A percentile compares a stretch with the other conserved stretches of the same genome.
Conservation (phyloP, 2,888 invertebrate species). For the Diplolepis rosae region DNA sequence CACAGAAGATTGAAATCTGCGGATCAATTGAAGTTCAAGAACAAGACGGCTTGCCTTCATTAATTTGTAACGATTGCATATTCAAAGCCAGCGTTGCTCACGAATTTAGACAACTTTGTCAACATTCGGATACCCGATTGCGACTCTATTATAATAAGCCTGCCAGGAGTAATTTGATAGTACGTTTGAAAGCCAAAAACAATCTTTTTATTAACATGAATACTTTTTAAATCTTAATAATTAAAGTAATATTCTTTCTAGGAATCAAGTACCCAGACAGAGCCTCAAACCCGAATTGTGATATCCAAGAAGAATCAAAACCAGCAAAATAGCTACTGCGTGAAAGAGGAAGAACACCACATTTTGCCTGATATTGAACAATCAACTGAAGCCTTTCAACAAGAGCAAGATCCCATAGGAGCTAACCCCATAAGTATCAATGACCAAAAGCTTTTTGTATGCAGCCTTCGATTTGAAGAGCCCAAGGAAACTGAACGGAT, state of each 20-base stretch:
- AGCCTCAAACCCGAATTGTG: slow-evolving; percentile 58
- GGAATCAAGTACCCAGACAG: slow-evolving; percentile 69
- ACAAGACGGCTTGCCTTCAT: slow-evolving; percentile 69
- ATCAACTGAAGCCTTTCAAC: slow-evolving; percentile 57
- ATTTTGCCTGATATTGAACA: slow-evolving; percentile 47
- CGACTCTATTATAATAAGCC: slow-evolving; percentile 69
- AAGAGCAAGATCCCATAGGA: slow-evolving; percentile 42
- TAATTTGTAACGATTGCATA: slow-evolving; percentile 68
- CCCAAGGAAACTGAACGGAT: slow-evolving; percentile 43
- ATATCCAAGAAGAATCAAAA: slow-evolving; percentile 56
- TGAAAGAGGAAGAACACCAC: slow-evolving; percentile 62
- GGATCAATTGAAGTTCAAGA: slow-evolving; percentile 69
- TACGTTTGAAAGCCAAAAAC: slow-evolving; percentile 43
- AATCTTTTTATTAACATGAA: not conserved
- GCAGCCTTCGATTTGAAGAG: slow-evolving; percentile 56
- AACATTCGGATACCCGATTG: slow-evolving; percentile 68
- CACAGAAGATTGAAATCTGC: slow-evolving; percentile 68
- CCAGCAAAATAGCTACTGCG: slow-evolving; percentile 58
- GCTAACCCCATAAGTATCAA: slow-evolving; percentile 44
- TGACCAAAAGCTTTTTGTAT: slow-evolving; percentile 56
- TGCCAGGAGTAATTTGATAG: slow-evolving; percentile 57
- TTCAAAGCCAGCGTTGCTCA: slow-evolving; percentile 70
- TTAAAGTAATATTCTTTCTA: slow-evolving; percentile 45
- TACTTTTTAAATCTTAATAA: not conserved
- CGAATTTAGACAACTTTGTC: slow-evolving; percentile 70